phyloP scores from a whole-genome alignment of 2,113 vertebrate genomes.

The Dolichallabes microphthalmus region DNA sequence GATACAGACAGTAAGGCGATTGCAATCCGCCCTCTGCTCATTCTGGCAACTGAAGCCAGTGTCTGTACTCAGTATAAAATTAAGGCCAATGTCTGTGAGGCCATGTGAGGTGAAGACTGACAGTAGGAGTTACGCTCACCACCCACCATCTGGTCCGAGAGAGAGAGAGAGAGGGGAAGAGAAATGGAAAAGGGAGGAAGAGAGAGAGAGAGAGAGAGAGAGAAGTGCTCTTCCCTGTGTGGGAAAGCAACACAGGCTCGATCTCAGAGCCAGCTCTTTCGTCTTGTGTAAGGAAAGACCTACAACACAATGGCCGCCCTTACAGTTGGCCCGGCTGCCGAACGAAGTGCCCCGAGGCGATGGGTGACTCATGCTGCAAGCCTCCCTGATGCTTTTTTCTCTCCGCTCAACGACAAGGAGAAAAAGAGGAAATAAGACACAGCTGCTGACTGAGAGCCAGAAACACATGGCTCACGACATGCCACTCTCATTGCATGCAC shows the following conservation, averaged over 20 bases:
- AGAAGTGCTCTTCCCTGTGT: slow-evolving; percentile 38
- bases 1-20: slow-evolving; percentile 20
- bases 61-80: slow-evolving; percentile 19
- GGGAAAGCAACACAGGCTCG: slow-evolving; percentile 45
- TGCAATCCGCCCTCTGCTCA: slow-evolving; percentile 16
- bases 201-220: slow-evolving; percentile 8
- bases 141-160: slow-evolving; percentile 43
- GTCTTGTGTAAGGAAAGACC: slow-evolving; percentile 31
- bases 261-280: slow-evolving; percentile 39
- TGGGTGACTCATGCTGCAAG: slow-evolving; percentile 71
- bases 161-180: slow-evolving; percentile 2
- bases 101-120: slow-evolving; percentile 47
- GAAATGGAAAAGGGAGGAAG: slow-evolving; percentile 8
- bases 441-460: slow-evolving; percentile 75
- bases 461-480: slow-evolving; percentile 69
- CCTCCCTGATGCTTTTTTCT: slow-evolving; percentile 52
- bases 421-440: slow-evolving; percentile 76
- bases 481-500: slow-evolving; percentile 26
- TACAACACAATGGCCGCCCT: slow-evolving; percentile 53
- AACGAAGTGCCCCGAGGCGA: slow-evolving; percentile 45
- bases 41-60: neutral
- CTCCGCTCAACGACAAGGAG: slow-evolving; percentile 59
- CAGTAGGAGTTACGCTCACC: slow-evolving; percentile 33
- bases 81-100: slow-evolving; percentile 26
- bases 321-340: slow-evolving; percentile 51